Conservation (phyloP, 2,797 vertebrate species). For the Enoplosus armatus region DNA sequence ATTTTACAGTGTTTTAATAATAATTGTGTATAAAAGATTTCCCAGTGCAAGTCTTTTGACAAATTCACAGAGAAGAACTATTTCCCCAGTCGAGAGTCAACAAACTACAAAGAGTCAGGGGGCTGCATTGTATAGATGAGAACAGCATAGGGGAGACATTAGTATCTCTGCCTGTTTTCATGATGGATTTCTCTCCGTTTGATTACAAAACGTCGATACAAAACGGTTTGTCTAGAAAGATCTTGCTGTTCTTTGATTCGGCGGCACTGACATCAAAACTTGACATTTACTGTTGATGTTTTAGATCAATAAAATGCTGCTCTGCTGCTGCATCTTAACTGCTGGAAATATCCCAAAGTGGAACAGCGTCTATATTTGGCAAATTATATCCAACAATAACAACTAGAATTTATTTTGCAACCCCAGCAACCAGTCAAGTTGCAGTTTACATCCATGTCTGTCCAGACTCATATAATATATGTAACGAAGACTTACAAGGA, state of each 20-base stretch:
- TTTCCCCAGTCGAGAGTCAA: background rate
- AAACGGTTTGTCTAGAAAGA: slow-evolving; percentile 38
- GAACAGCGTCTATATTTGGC: slow-evolving; percentile 16
- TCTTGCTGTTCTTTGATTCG: slow-evolving; percentile 26
- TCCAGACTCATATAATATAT: too few species aligned
- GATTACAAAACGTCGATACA: slow-evolving; percentile 32
- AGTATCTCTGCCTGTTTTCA: slow-evolving; percentile 15
- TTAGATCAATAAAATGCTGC: slow-evolving; percentile 40
- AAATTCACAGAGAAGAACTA: background rate
- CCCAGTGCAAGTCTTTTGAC: background rate
- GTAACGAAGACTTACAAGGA: too few species aligned
- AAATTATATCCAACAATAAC: too few species aligned
- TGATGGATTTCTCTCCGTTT: slow-evolving; percentile 11
- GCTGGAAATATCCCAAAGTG: slow-evolving; percentile 20
- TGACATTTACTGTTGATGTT: slow-evolving; percentile 44
- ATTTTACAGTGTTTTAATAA: too few species aligned
- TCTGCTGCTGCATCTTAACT: slow-evolving; percentile 28
- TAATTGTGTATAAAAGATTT: background rate
- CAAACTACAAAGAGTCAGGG: background rate
- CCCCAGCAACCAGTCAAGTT: too few species aligned
- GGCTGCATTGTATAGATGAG: background rate
- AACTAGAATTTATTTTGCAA: too few species aligned
- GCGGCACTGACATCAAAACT: slow-evolving; percentile 32
- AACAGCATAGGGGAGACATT: too few species aligned
- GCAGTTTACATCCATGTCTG: too few species aligned